These are phyloP conservation scores for Alloscopus bannaensis DNA, from an alignment of 2,888 invertebrate species.

Conservation along the genomic window DNA sequence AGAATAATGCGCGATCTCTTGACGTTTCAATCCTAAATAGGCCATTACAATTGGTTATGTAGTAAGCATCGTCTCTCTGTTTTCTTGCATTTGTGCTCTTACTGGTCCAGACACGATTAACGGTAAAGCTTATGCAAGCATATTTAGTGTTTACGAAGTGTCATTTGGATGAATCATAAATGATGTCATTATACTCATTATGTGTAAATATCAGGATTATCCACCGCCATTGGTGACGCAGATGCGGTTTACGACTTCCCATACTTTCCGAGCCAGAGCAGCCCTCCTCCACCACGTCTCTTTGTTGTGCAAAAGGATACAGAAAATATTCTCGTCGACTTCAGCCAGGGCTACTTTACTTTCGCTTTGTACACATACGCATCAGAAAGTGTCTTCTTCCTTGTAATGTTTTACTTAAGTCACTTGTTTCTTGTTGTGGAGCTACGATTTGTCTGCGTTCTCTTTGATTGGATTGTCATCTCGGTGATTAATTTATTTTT, in stretches of 20 bases:
- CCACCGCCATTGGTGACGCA: too few relatives aligned
- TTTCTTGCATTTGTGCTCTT: conserved; percentile 13
- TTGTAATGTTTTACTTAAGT: conserved; percentile 38
- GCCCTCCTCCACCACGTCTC: not conserved
- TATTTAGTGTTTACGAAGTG: too few relatives aligned
- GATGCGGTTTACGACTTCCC: too few relatives aligned
- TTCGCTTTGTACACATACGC: conserved; percentile 3
- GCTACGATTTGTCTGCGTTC: not conserved
- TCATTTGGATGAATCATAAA: too few relatives aligned
- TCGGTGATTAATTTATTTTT: too few relatives aligned
- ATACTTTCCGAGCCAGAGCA: conserved; percentile 22
- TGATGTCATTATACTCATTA: too few relatives aligned
- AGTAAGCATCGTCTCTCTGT: not conserved
- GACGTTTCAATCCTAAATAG: too few relatives aligned
- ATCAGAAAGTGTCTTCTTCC: conserved; percentile 8
- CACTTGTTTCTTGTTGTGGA: conserved; percentile 9
- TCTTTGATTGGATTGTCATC: too few relatives aligned
- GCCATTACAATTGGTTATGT: not conserved
- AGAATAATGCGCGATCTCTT: not conserved
- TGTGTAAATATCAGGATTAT: too few relatives aligned
- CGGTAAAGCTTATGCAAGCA: not conserved
- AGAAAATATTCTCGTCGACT: not conserved
- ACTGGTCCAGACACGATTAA: conserved; percentile 23
- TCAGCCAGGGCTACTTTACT: conserved; percentile 32
- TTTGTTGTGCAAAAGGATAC: conserved; percentile 1